Evolutionary conservation across 2,888 invertebrate genomes (phyloP), one percentile per base, ranked within the genome.

Genomic region (Brenthis ino): DNA sequence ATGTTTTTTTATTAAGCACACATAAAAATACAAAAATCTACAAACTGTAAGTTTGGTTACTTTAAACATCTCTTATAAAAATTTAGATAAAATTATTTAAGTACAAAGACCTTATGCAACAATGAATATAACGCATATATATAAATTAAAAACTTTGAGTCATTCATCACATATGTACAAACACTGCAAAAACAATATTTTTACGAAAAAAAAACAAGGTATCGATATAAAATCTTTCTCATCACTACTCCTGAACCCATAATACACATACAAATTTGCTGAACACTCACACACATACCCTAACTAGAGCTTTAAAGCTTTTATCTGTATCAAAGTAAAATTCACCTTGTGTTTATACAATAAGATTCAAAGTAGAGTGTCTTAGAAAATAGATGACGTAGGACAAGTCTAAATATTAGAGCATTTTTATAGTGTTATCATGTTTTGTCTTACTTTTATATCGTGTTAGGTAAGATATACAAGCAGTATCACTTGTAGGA

Each of bases 251-350:
- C 66, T 69, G 73, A 78, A 79, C 74, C 75, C 75, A 74, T 76
- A 75, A 72, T 70, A 75, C 74, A 73, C 72, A 69, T 65, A 72
- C 72, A 72, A 75, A 72, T 74, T 74, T 68, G 70, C 74, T 70
- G 67, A 72, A 73, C 76, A 53, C 76, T 70, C 76, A 76, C 77
- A 69, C 61, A 69, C 63, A 69, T 28, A 69, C 48, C 66, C 64
- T 68, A 77, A 77, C 76, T 73, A 72, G 76, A 77, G 77, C 77
- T 77, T 77, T 72, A 72, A 75, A 77, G 77, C 77, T 77, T 69
- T 67, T 65, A 20, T 43, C n/a, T 3, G 2, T 57, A 14, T 24
- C 16, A 65, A 54, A 51, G 1, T 2, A 71, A 61, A 57, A 24
- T 68, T 14, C 13, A 70, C 67, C 57, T n/a, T 75, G 69, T 58